Percentiles rank a stretch among this genome's conserved stretches.
Evolutionary conservation across 2,797 vertebrate species (phyloP).

Genomic region (Malurus splendens): DNA sequence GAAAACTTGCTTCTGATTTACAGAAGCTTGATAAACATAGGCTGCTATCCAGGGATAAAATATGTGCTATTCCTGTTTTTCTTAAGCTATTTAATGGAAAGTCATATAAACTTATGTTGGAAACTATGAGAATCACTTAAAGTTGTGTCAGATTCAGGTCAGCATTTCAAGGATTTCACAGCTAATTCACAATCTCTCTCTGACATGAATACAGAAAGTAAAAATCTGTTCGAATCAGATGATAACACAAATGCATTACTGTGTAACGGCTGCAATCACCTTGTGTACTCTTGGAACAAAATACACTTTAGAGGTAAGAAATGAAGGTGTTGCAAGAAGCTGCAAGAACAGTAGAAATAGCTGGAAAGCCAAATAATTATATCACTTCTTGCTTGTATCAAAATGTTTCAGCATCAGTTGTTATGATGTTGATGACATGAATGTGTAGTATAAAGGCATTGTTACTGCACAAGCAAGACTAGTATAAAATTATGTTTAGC

Average conservation of each 20-base stretch:
- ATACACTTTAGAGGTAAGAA: background rate
- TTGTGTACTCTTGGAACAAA: background rate
- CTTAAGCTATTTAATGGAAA: background rate
- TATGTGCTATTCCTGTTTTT: background rate
- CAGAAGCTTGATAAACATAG: background rate
- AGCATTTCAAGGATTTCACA: background rate
- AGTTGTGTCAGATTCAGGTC: background rate
- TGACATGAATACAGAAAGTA: background rate
- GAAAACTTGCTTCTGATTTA: background rate
- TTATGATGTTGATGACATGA: background rate
- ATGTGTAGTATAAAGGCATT: background rate
- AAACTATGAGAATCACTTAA: background rate
- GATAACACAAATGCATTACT: background rate
- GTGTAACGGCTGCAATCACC: background rate
- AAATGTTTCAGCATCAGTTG: background rate
- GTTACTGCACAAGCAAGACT: background rate
- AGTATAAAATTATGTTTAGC: background rate
- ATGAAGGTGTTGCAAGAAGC: background rate
- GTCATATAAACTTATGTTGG: background rate
- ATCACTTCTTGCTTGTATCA: background rate
- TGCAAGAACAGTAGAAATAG: background rate
- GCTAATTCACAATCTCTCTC: background rate
- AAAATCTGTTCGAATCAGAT: background rate
- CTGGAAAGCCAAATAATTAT: background rate
- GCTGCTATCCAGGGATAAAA: background rate